These are phyloP conservation scores for Prorops nasuta DNA, from an alignment of 1,140 invertebrate species.

Conservation along the genomic window DNA sequence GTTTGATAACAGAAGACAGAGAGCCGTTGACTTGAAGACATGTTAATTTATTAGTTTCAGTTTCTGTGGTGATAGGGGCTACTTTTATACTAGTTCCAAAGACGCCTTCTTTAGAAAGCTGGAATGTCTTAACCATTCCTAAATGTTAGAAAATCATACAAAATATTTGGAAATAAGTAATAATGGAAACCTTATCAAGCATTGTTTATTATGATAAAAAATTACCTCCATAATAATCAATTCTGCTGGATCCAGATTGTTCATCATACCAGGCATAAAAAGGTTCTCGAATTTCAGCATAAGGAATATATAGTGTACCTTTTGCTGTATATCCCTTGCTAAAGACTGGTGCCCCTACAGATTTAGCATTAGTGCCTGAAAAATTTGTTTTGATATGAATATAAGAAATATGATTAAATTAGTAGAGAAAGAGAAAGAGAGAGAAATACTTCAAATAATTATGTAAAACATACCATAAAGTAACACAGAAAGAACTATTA, in stretches of 20 bases:
- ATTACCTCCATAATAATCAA: constrained; percentile 91
- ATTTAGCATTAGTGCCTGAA: neutral
- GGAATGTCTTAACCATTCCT: constrained; percentile 87
- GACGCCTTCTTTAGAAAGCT: constrained; percentile 63
- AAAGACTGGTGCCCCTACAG: constrained; percentile 61
- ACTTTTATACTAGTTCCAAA: constrained; percentile 82
- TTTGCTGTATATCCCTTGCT: constrained; percentile 70
- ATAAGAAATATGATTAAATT: constrained; percentile 11
- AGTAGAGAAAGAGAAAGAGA: constrained; percentile 2
- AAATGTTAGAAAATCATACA: constrained; percentile 6
- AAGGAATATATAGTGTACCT: constrained; percentile 81
- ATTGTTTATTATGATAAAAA: neutral
- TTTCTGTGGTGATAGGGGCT: constrained; percentile 80
- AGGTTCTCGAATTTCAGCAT: constrained; percentile 87
- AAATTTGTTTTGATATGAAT: constrained; percentile 17
- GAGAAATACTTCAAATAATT: too few relatives aligned
- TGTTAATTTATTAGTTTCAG: constrained; percentile 66
- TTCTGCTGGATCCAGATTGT: constrained; percentile 72
- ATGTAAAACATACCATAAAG: constrained; percentile 13
- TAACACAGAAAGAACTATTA: constrained; percentile 11
- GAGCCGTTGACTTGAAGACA: constrained; percentile 87
- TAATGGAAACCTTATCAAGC: neutral
- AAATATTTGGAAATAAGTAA: too few relatives aligned
- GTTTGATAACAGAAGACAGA: constrained; percentile 59
- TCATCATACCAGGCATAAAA: constrained; percentile 87